Evolutionary conservation across 2,113 vertebrate genomes (phyloP).

Genomic region (Peromyscus maniculatus): DNA sequence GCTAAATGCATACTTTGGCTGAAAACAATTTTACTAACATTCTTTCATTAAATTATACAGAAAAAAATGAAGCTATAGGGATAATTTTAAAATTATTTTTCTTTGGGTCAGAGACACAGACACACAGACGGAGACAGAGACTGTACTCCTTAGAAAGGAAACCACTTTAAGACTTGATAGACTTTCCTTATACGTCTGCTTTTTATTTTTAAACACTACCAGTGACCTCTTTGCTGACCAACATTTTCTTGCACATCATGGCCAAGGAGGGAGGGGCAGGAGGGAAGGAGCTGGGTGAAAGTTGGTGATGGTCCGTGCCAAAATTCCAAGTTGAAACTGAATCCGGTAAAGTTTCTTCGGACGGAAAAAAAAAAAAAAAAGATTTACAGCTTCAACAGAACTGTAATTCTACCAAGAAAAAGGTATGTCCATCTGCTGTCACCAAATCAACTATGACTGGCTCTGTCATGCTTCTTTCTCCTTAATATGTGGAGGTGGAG

Average conservation of each 20-base stretch:
- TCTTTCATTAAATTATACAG: conserved; percentile 61
- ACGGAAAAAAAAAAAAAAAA: conserved; percentile 66
- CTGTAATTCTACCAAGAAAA: conserved; percentile 85
- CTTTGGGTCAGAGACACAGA: neutral
- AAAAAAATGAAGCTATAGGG: conserved; percentile 70
- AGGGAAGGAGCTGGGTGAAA: conserved; percentile 74
- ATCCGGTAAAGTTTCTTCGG: conserved; percentile 78
- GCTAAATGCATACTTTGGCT: conserved; percentile 14
- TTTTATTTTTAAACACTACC: conserved; percentile 91
- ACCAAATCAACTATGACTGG: conserved; percentile 64
- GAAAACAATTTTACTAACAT: conserved; percentile 38
- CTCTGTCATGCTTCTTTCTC: conserved; percentile 76
- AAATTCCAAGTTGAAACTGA: conserved; percentile 88
- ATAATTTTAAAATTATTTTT: conserved; percentile 51
- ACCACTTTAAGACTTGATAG: conserved; percentile 74
- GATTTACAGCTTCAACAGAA: conserved; percentile 86
- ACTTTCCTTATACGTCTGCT: conserved; percentile 87
- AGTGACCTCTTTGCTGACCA: conserved; percentile 86
- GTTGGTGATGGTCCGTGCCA: conserved; percentile 82
- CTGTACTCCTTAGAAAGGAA: conserved; percentile 78
- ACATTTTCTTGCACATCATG: conserved; percentile 86
- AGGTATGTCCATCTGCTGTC: conserved; percentile 77
- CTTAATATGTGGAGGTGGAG: conserved; percentile 57
- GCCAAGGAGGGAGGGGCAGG: conserved; percentile 78
- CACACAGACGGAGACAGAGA: conserved; percentile 37